Evolutionary conservation across 2,797 vertebrate genomes (phyloP).

Genomic region (Ctenopoma kingsleyae): DNA sequence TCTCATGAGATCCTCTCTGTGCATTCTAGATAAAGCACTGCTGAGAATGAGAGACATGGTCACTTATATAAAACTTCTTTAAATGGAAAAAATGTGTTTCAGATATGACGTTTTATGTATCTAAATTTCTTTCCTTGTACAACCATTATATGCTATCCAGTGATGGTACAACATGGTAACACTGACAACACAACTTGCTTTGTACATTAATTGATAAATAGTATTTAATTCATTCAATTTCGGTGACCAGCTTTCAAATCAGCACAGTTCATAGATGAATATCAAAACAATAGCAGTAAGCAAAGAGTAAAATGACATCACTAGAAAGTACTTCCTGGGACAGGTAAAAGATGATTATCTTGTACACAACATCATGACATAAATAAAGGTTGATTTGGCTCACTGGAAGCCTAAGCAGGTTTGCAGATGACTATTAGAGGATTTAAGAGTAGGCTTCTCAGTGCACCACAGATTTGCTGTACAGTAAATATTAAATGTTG

Average conservation of each 20-base stretch:
- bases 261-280: background rate
- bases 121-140: background rate
- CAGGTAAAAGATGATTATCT: background rate
- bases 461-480: background rate
- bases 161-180: too few species aligned
- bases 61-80: background rate
- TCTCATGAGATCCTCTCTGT: slow-evolving; percentile 49
- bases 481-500: background rate
- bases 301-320: background rate
- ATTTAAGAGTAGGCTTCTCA: background rate
- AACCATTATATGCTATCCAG: too few species aligned
- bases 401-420: background rate
- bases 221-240: too few species aligned
- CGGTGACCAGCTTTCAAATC: background rate
- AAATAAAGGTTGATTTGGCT: background rate
- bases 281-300: background rate
- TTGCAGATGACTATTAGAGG: slow-evolving; percentile 4
- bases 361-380: background rate
- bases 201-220: too few species aligned
- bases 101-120: background rate
- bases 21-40: slow-evolving; percentile 32
- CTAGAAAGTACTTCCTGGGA: background rate
- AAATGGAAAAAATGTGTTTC: background rate
- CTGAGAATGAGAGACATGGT: slow-evolving; percentile 16
- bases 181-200: too few species aligned